These are phyloP conservation scores for Agrochola macilenta DNA, from an alignment of 2,888 invertebrate species.

Conservation along the genomic window DNA sequence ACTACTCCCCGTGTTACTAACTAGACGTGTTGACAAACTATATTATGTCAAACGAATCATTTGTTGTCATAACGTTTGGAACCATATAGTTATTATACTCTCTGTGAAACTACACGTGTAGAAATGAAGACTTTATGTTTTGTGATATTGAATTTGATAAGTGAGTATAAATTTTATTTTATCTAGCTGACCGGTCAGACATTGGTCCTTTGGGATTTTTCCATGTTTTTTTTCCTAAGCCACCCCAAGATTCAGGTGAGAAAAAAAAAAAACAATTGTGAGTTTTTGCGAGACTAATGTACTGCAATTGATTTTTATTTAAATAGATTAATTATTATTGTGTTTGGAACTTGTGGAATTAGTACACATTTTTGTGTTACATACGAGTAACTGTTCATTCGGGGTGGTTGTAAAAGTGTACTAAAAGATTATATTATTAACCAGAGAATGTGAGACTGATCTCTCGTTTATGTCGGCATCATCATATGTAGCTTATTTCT, in stretches of 20 bases:
- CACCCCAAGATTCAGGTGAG: no score
- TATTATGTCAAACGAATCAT: neutral
- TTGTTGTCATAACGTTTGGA: neutral
- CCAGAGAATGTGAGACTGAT: neutral
- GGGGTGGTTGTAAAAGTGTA: no score
- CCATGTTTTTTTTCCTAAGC: no score
- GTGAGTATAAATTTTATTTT: conserved; percentile 38
- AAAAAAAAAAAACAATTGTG: no score
- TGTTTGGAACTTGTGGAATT: no score
- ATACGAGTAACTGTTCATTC: neutral
- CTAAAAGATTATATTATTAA: neutral
- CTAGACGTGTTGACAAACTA: neutral
- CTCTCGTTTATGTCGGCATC: neutral
- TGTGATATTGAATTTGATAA: conserved; percentile 5
- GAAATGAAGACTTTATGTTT: conserved; percentile 21
- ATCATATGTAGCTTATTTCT: neutral
- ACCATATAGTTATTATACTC: neutral
- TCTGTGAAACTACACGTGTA: neutral
- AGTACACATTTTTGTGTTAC: neutral
- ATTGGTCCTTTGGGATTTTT: no score
- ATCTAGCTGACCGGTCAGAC: no score
- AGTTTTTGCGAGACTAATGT: no score
- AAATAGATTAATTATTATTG: neutral
- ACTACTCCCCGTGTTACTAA: no score
- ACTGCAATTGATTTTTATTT: no score